A percentile compares a stretch with the other conserved stretches of the same genome.
Evolutionary conservation across 2,888 invertebrate genomes (phyloP).

Genomic region (Frankliniella fusca): DNA sequence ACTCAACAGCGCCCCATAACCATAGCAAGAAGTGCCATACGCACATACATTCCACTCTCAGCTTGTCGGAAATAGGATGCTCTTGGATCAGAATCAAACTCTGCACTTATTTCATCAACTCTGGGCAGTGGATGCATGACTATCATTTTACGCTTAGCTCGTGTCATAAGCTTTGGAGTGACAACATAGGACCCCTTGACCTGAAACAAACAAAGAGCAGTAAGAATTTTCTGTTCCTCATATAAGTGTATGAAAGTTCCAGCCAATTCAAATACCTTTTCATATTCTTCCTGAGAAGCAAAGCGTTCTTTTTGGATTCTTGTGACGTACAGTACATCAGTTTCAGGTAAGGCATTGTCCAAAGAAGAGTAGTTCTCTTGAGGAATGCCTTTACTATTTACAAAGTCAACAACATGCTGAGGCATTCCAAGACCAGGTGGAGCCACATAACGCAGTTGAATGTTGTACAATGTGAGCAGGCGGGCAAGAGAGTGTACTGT

Average conservation of each 20-base stretch:
- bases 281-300: conserved; percentile 73
- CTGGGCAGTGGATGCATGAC: conserved; percentile 97
- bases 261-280: conserved; percentile 58
- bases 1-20: conserved; percentile 60
- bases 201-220: conserved; percentile 50
- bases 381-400: conserved; percentile 69
- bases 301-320: conserved; percentile 95
- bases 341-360: conserved; percentile 83
- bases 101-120: conserved; percentile 88
- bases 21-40: conserved; percentile 95
- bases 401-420: conserved; percentile 71
- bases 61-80: conserved; percentile 99
- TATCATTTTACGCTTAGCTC: conserved; percentile 87
- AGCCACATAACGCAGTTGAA: conserved; percentile 87
- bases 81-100: conserved; percentile 92
- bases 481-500: conserved; percentile 95
- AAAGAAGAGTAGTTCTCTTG: conserved; percentile 71
- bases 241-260: neutral
- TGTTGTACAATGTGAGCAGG: conserved; percentile 88
- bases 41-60: conserved; percentile 94
- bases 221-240: neutral
- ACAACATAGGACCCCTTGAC: conserved; percentile 82
- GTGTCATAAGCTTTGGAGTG: conserved; percentile 92
- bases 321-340: conserved; percentile 98
- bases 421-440: conserved; percentile 90